Evolutionary conservation across 2,797 vertebrate species (phyloP).

Genomic region (Furcifer pardalis): DNA sequence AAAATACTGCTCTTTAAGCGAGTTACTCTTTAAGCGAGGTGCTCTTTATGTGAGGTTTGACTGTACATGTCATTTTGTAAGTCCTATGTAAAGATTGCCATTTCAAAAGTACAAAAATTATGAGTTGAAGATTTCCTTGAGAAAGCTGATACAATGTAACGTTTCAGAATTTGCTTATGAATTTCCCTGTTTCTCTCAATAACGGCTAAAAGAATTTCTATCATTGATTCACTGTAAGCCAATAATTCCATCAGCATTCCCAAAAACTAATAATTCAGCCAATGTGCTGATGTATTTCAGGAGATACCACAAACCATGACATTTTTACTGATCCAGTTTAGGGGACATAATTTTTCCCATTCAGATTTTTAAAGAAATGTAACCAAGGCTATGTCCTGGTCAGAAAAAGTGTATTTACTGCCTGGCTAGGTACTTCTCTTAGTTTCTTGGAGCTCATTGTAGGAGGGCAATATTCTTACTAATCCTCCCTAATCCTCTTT

Average conservation of each 20-base stretch:
- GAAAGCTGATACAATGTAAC: constrained; percentile 24
- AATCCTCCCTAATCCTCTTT: constrained; percentile 83
- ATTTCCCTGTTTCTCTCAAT: constrained; percentile 40
- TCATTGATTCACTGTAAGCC: constrained; percentile 72
- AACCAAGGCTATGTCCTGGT: constrained; percentile 78
- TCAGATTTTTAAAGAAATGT: constrained; percentile 82
- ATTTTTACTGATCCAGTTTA: constrained; percentile 85
- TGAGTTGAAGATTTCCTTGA: not conserved
- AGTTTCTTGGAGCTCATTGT: constrained; percentile 75
- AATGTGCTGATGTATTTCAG: constrained; percentile 74
- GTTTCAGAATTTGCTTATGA: constrained; percentile 50
- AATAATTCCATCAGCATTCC: constrained; percentile 64
- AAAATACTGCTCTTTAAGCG: too few relatives aligned
- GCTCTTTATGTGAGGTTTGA: too few relatives aligned
- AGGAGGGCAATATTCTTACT: constrained; percentile 79
- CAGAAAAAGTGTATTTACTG: constrained; percentile 84
- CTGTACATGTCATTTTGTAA: not conserved
- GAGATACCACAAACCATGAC: constrained; percentile 80
- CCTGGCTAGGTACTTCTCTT: constrained; percentile 79
- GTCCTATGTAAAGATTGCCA: not conserved
- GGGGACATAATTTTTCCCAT: constrained; percentile 80
- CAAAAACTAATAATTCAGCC: constrained; percentile 73
- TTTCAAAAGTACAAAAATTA: not conserved
- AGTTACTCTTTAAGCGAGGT: too few relatives aligned
- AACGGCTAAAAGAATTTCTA: constrained; percentile 54